Evolutionary conservation across 1,140 invertebrate genomes (phyloP), one percentile per base, ranked within the genome.

Genomic region (Agrypnia vestita): DNA sequence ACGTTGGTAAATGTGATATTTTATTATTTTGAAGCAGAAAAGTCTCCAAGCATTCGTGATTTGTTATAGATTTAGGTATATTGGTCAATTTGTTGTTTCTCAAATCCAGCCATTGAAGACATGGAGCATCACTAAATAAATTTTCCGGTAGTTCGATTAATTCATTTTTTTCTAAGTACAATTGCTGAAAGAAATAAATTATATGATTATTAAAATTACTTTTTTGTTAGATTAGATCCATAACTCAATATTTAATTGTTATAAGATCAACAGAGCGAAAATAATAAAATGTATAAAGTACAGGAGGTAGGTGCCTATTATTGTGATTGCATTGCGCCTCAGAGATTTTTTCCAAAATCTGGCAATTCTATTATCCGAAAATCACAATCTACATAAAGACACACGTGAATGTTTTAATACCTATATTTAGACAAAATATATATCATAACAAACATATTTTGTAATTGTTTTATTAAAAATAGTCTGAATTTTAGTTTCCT

Each of bases 11-110:
- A 81, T 85, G 84, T 47, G 89, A 85, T 46, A 93, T 83, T 81
- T 88, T 85, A 85, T 93, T 93, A 80, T 90, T 89, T 85, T 91
- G 87, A 61, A 93, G 81, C 44, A 93, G 85, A 67, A 92, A 85
- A 49, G 91, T 91, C 59, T 91, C 89, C 10, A 92, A 85, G 78
- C 67, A 87, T 49, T 55, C 79, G 80, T 93, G 92, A 69, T 89
- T 84, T 81, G 89, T 88, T 11, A 93, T 88, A 3, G 86, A 86
- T 80, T 79, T 81, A 19, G 92, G 91, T 67, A 93, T 84, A 43
- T 81, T 85, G 3, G 78, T 85, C n/a, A 93, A 81, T 72, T 87
- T 71, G 84, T 93, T 93, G 81, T 91, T 88, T 82, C 92, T 87
- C 12, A 91, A 83, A 84, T 93, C 92, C 0, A 92, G 82, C 90